Base-by-base conservation (phyloP, 2,888 invertebrate species). In the Colletes collaris region DNA sequence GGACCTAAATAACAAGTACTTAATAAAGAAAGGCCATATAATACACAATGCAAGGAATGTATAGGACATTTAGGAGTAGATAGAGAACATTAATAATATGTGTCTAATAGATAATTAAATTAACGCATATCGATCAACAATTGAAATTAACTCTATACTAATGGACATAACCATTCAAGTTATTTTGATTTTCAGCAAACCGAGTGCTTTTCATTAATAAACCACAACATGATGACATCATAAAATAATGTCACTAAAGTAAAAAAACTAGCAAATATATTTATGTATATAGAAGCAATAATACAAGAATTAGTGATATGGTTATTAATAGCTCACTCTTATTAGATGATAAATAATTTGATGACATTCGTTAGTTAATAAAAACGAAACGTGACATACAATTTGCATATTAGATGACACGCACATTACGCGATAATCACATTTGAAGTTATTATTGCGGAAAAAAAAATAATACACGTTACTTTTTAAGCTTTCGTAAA, bases 31-130 rank as follows among this genome's bases (percentile, higher is more conserved):
- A 73, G 78, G 62, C 62, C 65, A 62, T 78, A 74, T 80, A 80
- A 73, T 80, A 78, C 78, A 76, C 62, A 72, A 67, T 72, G 59
- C 52, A 74, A 81, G 85, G 84, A 86, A 76, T 82, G 86, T 79
- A 55, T 62, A 81, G 78, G 69, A 68, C 62, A 55, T 75, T 49
- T 35, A 49, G 62, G 66, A 75, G 35, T 67, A 67, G 58, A 79
- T 74, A 69, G 65, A 59, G 59, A 35, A 35, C 73, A 50, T 55
- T 8, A 16, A 58, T 19, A 46, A 58, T 65, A 56, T 13, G 13
- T 55, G 49, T 73, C 50, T 53, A 80, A 68, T 73, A 64, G 46
- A 44, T 60, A 73, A 77, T 70, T 72, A 79, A 85, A 75, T 72
- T 75, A 81, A 78, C 69, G 46, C 68, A 74, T 62, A 75, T 62